A percentile compares a stretch with the other conserved stretches of the same genome.
Conservation (phyloP, 1,140 invertebrate species). For the Drosophila nigromelanica region DNA sequence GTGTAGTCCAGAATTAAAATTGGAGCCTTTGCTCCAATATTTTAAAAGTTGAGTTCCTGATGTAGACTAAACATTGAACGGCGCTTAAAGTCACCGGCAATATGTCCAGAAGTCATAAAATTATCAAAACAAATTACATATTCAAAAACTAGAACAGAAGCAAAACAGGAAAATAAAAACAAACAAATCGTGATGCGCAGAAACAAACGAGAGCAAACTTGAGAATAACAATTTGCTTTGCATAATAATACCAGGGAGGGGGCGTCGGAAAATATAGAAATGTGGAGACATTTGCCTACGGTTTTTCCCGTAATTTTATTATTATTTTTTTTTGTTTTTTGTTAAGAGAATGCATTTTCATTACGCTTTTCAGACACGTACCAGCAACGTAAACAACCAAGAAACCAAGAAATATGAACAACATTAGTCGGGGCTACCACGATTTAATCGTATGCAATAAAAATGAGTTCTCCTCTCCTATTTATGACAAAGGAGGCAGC, state of each 20-base stretch:
- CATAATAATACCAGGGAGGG: conserved; percentile 26
- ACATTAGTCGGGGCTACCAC: conserved; percentile 9
- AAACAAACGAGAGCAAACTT: conserved; percentile 40
- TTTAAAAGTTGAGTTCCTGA: conserved; percentile 6
- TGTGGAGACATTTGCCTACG: neutral
- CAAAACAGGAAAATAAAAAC: conserved; percentile 5
- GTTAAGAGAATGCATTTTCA: conserved; percentile 11
- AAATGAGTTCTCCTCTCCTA: neutral
- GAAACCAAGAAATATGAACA: conserved; percentile 21
- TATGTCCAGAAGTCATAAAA: conserved; percentile 29
- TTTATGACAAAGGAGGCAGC: neutral
- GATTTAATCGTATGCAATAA: conserved; percentile 21
- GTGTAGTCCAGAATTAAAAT: too few species aligned
- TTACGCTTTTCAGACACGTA: conserved; percentile 54
- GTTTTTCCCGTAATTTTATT: too few species aligned
- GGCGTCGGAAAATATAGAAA: neutral
- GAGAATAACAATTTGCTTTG: conserved; percentile 56
- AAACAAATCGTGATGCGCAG: conserved; percentile 18
- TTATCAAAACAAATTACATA: conserved; percentile 39
- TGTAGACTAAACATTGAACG: neutral
- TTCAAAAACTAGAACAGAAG: conserved; percentile 6
- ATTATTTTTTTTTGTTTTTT: neutral
- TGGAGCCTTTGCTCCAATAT: too few species aligned
- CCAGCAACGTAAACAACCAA: conserved; percentile 54
- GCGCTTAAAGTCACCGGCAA: neutral